Percentiles rank a stretch among this genome's conserved stretches.
These are phyloP conservation scores for Drosophila littoralis DNA, from an alignment of 1,140 invertebrate genomes.

Conservation along the genomic window DNA sequence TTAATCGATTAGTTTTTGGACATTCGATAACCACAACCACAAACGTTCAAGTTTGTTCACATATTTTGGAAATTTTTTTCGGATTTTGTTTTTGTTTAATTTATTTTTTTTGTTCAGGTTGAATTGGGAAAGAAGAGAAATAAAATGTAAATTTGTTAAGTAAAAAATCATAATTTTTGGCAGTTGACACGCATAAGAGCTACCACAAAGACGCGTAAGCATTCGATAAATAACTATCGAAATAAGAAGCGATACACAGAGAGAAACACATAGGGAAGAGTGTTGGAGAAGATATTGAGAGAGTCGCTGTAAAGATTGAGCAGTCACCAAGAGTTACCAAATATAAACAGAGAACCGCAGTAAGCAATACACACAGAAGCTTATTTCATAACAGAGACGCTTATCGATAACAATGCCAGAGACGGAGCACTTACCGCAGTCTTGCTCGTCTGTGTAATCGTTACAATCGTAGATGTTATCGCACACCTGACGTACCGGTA, in stretches of 20 bases:
- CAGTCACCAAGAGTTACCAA: conserved; percentile 29
- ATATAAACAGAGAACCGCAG: conserved; percentile 24
- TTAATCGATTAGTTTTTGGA: conserved; percentile 73
- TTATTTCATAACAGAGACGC: conserved; percentile 8
- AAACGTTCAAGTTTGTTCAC: conserved; percentile 41
- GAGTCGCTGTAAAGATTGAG: conserved; percentile 5
- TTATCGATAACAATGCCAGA: conserved; percentile 40
- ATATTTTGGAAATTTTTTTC: background rate
- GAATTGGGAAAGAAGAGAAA: conserved; percentile 65
- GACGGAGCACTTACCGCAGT: conserved; percentile 89
- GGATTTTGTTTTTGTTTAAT: conserved; percentile 19
- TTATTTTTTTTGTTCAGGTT: conserved; percentile 28
- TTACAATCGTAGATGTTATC: conserved; percentile 89
- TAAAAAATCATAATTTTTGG: conserved; percentile 46
- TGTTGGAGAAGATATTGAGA: background rate
- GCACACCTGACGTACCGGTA: conserved; percentile 87
- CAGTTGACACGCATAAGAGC: conserved; percentile 49
- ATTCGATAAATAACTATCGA: conserved; percentile 19
- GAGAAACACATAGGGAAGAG: conserved; percentile 13
- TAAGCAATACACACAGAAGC: conserved; percentile 27
- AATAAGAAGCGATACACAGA: conserved; percentile 18
- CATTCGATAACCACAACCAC: conserved; percentile 77
- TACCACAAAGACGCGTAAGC: conserved; percentile 31
- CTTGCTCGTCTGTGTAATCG: conserved; percentile 89
- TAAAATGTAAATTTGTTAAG: conserved; percentile 64